These are phyloP conservation scores for Drosophila phalerata DNA, from an alignment of 2,888 invertebrate species.

Conservation along the genomic window DNA sequence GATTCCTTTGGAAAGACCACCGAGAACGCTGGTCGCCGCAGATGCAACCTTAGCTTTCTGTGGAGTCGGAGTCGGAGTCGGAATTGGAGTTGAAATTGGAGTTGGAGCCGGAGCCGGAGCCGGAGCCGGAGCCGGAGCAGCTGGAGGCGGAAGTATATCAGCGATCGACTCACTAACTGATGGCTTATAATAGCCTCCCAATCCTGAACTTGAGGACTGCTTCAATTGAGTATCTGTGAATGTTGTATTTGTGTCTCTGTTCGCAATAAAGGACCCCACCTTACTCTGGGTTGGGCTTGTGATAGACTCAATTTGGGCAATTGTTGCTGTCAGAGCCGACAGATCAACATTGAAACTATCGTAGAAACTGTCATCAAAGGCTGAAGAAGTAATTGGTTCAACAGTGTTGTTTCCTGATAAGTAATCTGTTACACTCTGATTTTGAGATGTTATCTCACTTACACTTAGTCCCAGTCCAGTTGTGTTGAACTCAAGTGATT, in stretches of 20 bases:
- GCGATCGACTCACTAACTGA: background rate
- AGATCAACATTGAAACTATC: constrained; percentile 80
- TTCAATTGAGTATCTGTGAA: constrained; percentile 20
- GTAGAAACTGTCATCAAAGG: constrained; percentile 81
- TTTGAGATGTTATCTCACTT: background rate
- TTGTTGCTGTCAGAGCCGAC: constrained; percentile 63
- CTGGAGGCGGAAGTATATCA: constrained; percentile 19
- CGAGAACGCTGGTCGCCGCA: constrained; percentile 78
- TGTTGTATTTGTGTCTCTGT: background rate
- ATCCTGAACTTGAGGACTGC: constrained; percentile 9
- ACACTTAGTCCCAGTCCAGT: background rate
- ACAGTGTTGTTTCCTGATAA: background rate
- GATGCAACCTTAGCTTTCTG: constrained; percentile 70
- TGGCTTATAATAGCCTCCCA: constrained; percentile 61
- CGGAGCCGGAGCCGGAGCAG: background rate
- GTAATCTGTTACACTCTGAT: background rate
- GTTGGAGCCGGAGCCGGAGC: background rate
- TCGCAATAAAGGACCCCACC: background rate
- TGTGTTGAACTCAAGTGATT: background rate
- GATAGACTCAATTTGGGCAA: constrained; percentile 42
- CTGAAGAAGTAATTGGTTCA: constrained; percentile 21
- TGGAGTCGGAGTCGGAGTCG: constrained; percentile 7
- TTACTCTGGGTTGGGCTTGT: constrained; percentile 1
- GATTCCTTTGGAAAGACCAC: constrained; percentile 81
- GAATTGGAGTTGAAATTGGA: background rate